Conservation (phyloP, 2,797 vertebrate species). For the Manis pentadactyla region DNA sequence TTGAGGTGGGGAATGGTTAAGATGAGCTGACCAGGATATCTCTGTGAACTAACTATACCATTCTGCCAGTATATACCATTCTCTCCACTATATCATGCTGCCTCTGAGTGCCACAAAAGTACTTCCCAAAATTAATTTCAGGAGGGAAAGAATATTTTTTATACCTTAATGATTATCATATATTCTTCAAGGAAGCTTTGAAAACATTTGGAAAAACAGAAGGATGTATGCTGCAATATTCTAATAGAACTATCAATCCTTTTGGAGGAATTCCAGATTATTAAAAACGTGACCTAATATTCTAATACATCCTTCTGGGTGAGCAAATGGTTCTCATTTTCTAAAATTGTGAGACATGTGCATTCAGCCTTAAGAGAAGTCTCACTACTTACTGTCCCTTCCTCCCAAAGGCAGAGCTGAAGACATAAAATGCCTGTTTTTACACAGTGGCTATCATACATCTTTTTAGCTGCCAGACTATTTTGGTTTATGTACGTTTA, state of each 20-base stretch:
- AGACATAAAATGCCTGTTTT: slow-evolving; percentile 1
- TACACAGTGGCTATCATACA: not conserved
- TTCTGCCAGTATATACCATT: too few species aligned
- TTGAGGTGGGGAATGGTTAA: not conserved
- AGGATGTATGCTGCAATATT: not conserved
- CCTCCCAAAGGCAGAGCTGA: not conserved
- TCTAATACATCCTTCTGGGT: not conserved
- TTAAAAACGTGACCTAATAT: slow-evolving; percentile 25
- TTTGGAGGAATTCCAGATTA: not conserved
- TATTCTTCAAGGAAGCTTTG: slow-evolving; percentile 49
- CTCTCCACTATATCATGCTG: not conserved
- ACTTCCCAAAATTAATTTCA: not conserved
- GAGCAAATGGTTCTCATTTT: slow-evolving; percentile 28
- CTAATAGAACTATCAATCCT: not conserved
- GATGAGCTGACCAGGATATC: not conserved
- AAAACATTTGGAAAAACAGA: slow-evolving; percentile 29
- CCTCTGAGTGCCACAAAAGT: not conserved
- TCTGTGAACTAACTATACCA: not conserved
- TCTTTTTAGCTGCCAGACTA: slow-evolving; percentile 27
- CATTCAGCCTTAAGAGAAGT: not conserved
- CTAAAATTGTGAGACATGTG: not conserved
- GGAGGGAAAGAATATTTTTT: not conserved
- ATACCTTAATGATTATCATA: not conserved
- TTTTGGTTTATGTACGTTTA: slow-evolving; percentile 17
- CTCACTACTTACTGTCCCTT: not conserved